A percentile compares a stretch with the other conserved stretches of the same genome.
Evolutionary conservation across 2,888 invertebrate species (phyloP).

Genomic region (Drosophila mettleri): DNA sequence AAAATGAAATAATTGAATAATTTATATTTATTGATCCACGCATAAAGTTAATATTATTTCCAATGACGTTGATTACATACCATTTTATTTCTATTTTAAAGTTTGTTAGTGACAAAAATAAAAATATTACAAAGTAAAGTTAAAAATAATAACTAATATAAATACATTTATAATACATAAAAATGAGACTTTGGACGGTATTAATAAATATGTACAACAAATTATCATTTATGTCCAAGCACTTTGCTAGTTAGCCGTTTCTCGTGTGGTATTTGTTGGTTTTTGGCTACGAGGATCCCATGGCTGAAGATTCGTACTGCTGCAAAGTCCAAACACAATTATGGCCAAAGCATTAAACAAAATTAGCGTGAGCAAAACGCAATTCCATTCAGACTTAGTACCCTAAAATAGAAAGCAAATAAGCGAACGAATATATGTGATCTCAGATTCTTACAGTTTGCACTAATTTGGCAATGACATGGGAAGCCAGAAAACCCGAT

Average conservation of each 20-base stretch:
- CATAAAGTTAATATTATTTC: not conserved
- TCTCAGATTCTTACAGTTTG: conserved; percentile 70
- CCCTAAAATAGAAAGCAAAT: conserved; percentile 74
- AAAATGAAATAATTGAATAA: conserved; percentile 7
- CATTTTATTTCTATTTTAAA: conserved; percentile 8
- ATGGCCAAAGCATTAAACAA: conserved; percentile 82
- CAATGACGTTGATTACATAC: not conserved
- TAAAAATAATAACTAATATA: not conserved
- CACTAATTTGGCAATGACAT: conserved; percentile 82
- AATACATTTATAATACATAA: conserved; percentile 1
- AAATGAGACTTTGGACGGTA: not conserved
- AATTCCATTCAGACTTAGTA: conserved; percentile 84
- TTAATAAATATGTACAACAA: conserved; percentile 15
- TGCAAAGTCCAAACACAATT: conserved; percentile 83
- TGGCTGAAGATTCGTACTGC: conserved; percentile 83
- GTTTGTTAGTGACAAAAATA: not conserved
- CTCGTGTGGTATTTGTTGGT: not conserved
- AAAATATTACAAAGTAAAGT: not conserved
- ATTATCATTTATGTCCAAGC: not conserved
- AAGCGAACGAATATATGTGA: no score
- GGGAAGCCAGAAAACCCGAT: conserved; percentile 84
- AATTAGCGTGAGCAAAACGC: conserved; percentile 83
- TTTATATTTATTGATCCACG: conserved; percentile 4
- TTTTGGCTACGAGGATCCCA: conserved; percentile 81
- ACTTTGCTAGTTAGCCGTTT: conserved; percentile 5